phyloP scores from a whole-genome alignment of 2,888 invertebrate species.

The Nomada lathburiana region DNA sequence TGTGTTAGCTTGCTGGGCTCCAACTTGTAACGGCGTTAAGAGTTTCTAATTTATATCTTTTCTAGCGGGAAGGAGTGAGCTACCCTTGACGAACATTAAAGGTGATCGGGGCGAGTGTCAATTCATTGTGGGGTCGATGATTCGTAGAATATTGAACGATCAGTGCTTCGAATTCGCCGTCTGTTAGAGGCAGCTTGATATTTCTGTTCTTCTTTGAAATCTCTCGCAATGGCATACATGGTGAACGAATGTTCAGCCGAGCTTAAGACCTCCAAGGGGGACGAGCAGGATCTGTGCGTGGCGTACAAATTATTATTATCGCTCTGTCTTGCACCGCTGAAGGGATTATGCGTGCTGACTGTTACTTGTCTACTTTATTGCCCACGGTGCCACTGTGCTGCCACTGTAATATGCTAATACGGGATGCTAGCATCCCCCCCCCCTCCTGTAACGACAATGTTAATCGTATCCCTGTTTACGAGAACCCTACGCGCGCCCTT shows the following conservation, averaged over 20 bases:
- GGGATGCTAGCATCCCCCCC: slow-evolving; percentile 65
- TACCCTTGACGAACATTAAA: no score
- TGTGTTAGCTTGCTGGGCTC: no score
- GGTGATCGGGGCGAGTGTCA: no score
- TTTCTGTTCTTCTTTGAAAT: not conserved
- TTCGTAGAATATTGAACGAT: no score
- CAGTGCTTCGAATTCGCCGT: not conserved
- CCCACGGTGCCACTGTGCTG: slow-evolving; percentile 51
- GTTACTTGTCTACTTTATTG: slow-evolving; percentile 74
- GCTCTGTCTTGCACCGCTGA: slow-evolving; percentile 48
- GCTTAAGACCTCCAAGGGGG: slow-evolving; percentile 16
- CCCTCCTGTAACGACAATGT: slow-evolving; percentile 62
- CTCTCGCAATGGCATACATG: not conserved
- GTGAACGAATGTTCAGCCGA: not conserved
- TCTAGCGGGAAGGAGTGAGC: no score
- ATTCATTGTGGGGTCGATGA: no score
- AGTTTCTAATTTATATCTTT: no score
- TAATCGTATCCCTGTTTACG: slow-evolving; percentile 71
- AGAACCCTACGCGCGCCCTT: slow-evolving; percentile 58
- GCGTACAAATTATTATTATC: slow-evolving; percentile 61
- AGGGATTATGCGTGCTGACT: slow-evolving; percentile 63
- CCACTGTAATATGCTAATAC: slow-evolving; percentile 76
- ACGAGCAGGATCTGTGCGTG: slow-evolving; percentile 63
- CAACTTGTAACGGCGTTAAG: no score
- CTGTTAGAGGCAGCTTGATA: no score